Base-by-base conservation (phyloP, 2,888 invertebrate genomes). In the Sicus ferrugineus region DNA sequence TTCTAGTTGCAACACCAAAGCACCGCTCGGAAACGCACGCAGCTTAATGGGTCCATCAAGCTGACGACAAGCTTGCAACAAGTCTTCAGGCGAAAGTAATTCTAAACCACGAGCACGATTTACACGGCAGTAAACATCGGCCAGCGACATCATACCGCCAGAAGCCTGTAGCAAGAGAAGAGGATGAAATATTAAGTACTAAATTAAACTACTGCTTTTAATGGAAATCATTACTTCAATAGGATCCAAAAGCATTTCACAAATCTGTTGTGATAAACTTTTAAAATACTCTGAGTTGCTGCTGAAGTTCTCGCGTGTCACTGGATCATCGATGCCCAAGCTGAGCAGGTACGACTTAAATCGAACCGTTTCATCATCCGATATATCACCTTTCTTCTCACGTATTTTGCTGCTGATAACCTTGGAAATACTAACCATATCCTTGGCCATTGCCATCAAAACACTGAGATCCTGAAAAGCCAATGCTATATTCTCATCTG, bases 281-380 rank as follows among this genome's bases (percentile, higher is more conserved):
- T 89, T 87, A 82, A 93, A 95, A 84, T 96, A 98, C 73, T 92
- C 92, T 16, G 91, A 91, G 74, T 95, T 94, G 67, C 92, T 93
- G 80, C 93, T 93, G 81, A 92, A 96, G 14, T 93, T 90, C 79
- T 95, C 95, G 80, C 97, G 90, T 0, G 98, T 98, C 0, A 98
- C 98, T 1, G 98, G 98, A 87, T 99, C 98, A 80, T 96, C 96
- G 75, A 99, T 97, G 76, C 99, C 99, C 79, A 99, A 88, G 83
- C 97, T 98, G 87, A 99, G 89, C 61, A 99, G 87, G 83, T 98
- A 97, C 0, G 97, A 93, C 83, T 98, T 98, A 83, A 99, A 98
- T 77, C 93, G 90, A 5, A 97, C 90, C 9, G 98, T 98, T 87
- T 98, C 98, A 86, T 99, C 98, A 85, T 98, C 97, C 3, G 96